Evolutionary conservation across 2,797 vertebrate genomes (phyloP).

Genomic region (Pangasius djambal): DNA sequence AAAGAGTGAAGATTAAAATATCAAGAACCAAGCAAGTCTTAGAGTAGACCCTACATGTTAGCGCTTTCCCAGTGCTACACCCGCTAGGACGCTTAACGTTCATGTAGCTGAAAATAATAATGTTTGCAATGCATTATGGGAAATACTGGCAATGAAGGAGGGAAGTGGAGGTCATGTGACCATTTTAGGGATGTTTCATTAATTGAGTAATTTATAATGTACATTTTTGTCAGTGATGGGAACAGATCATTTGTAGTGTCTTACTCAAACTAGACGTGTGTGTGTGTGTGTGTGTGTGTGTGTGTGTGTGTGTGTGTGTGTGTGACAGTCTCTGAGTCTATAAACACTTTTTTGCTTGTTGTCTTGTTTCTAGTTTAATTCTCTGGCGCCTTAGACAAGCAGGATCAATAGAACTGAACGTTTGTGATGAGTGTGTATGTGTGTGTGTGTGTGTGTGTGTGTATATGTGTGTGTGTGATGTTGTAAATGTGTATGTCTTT

Average conservation of each 20-base stretch:
- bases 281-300: constrained; percentile 32
- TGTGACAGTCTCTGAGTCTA: constrained; percentile 21
- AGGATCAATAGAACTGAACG: constrained; percentile 80
- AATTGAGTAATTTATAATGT: not conserved
- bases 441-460: constrained; percentile 47
- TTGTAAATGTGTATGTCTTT: constrained; percentile 80
- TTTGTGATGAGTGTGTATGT: not conserved
- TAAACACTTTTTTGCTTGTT: constrained; percentile 61
- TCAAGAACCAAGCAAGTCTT: not conserved
- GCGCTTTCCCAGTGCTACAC: not conserved
- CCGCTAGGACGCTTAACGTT: not conserved
- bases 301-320: constrained; percentile 32
- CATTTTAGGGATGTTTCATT: not conserved
- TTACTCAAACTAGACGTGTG: not conserved
- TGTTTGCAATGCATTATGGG: not conserved
- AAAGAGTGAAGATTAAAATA: not conserved
- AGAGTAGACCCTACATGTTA: not conserved
- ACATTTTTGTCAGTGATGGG: not conserved
- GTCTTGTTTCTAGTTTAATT: constrained; percentile 58
- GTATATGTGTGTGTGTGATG: constrained; percentile 73
- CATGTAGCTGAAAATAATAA: not conserved
- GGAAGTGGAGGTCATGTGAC: not conserved
- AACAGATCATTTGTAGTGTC: not conserved
- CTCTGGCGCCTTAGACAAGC: constrained; percentile 73
- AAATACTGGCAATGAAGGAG: not conserved